These are phyloP conservation scores for Psilopsiagon aurifrons DNA, from an alignment of 2,113 vertebrate species.

Conservation along the genomic window DNA sequence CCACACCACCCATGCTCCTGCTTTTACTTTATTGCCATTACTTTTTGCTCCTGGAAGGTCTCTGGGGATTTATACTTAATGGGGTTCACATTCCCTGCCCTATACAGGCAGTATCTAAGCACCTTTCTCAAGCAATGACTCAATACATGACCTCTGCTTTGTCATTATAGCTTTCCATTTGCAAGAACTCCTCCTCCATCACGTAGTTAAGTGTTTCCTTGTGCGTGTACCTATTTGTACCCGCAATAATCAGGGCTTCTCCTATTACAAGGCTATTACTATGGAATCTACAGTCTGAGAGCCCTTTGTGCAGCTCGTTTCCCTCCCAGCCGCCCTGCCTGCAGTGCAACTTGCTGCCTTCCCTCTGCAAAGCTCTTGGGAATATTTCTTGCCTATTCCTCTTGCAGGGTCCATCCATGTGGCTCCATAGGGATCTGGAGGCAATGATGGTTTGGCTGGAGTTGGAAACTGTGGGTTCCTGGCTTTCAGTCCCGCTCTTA, in stretches of 20 bases:
- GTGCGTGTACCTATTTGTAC: background rate
- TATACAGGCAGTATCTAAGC: background rate
- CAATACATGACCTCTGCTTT: background rate
- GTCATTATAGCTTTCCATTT: background rate
- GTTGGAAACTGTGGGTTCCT: background rate
- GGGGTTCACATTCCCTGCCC: background rate
- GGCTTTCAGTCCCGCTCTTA: background rate
- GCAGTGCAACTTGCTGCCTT: background rate
- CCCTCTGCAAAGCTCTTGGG: background rate
- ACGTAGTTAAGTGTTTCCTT: background rate
- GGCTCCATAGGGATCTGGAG: background rate
- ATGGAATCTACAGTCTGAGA: background rate
- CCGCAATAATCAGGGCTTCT: background rate
- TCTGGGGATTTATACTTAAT: background rate
- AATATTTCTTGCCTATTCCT: background rate
- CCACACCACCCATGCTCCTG: background rate
- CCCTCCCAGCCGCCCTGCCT: background rate
- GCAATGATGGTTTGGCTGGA: background rate
- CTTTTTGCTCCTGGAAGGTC: background rate
- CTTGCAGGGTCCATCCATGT: accelerated
- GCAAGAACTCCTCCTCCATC: background rate
- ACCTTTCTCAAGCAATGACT: background rate
- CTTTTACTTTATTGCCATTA: background rate
- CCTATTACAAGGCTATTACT: background rate
- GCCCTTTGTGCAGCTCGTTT: background rate